Evolutionary conservation across 2,888 invertebrate species (phyloP), one percentile per base, ranked within the genome.

Genomic region (Conistra vaccinii): DNA sequence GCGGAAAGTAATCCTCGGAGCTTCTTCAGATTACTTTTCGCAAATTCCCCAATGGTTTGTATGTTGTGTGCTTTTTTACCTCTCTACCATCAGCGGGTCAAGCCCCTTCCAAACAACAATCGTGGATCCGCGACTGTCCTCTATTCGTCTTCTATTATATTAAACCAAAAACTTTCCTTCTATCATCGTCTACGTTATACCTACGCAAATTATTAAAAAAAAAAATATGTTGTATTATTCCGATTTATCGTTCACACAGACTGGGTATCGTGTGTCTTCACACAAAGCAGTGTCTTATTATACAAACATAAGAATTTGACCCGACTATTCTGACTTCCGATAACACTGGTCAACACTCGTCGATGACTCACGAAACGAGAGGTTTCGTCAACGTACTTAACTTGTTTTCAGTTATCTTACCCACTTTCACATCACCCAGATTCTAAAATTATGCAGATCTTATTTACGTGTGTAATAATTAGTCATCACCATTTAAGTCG

Each of bases 341-440:
- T 83, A 82, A 72, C 60, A 76, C 20, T 17, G 14, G 26, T 29
- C 55, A 45, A 58, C 70, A 70, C 2, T 42, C 29, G 20, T 45
- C 45, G 55, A 58, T 81, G 85, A 81, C 61, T 81, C 77, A 77
- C 67, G 26, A 35, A 26, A 5, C 53, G 29, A 60, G 39, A 72
- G 53, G 58, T 72, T 62, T 76, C 53, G 62, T 45, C 55, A 69
- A 61, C 20, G 14, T 26, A n/a, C 20, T 10, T 26, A n/a, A 55
- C 26, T 66, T 58, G 45, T 71, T 71, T 61, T 58, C 29, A 45
- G 61, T 51, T 61, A 65, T 53, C n/a, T 48, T 62, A 70, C 62
- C 55, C 9, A 75, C 83, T 82, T 82, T 82, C 82, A 73, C 82
- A 63, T 67, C 20, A 65, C 60, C 39, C 35, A 69, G 23, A 66